phyloP scores from a whole-genome alignment of 2,797 vertebrate genomes.

The Lutjanus campechanus region DNA sequence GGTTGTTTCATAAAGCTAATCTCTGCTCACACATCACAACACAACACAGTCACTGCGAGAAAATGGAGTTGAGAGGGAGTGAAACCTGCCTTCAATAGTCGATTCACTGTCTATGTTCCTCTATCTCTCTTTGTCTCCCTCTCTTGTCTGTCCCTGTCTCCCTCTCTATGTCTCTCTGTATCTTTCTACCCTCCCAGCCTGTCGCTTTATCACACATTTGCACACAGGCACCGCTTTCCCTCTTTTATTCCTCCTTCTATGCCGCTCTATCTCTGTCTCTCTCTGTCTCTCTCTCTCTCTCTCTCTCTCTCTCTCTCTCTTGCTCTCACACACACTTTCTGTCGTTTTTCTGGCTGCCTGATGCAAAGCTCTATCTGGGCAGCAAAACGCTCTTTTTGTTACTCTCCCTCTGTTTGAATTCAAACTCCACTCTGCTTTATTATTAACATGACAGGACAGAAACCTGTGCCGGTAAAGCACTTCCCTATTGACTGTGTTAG shows the following conservation, averaged over 20 bases:
- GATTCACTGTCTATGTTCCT: constrained; percentile 26
- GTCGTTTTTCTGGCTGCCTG: constrained; percentile 32
- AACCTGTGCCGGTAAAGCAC: constrained; percentile 35
- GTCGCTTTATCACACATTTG: constrained; percentile 69
- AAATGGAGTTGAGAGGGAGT: constrained; percentile 43
- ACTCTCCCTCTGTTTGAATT: constrained; percentile 45
- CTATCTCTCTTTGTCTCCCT: constrained; percentile 43
- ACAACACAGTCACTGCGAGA: constrained; percentile 26
- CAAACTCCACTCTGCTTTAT: constrained; percentile 30
- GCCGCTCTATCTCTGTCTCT: constrained; percentile 28
- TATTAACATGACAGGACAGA: constrained; percentile 44
- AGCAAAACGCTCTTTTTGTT: constrained; percentile 32
- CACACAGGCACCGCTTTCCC: constrained; percentile 57
- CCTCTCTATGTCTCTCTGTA: constrained; percentile 22
- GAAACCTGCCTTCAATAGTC: constrained; percentile 55
- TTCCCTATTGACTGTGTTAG: neutral
- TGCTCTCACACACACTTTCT: constrained; percentile 10
- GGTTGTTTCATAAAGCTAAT: constrained; percentile 69
- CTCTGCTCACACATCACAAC: constrained; percentile 60
- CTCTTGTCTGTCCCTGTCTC: constrained; percentile 22
- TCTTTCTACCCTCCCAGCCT: constrained; percentile 45
- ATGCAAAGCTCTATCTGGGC: constrained; percentile 57
- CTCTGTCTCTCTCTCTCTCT: constrained; percentile 28
- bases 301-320: constrained; percentile 30
- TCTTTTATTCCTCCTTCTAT: constrained; percentile 51